phyloP scores from a whole-genome alignment of 2,797 vertebrate species.

The Sebastes matsubarae region DNA sequence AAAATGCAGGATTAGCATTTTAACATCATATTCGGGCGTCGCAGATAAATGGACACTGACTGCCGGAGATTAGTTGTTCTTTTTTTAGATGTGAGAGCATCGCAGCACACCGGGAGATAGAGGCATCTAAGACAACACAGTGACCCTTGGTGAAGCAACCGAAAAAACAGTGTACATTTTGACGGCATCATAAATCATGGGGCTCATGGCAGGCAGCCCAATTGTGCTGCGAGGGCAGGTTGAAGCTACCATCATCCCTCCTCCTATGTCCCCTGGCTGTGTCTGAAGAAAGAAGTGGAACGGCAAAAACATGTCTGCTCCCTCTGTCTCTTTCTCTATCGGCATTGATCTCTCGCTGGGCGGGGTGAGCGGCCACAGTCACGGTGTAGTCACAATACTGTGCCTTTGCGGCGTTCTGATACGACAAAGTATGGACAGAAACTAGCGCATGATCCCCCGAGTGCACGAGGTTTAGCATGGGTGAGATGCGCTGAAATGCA shows the following conservation, averaged over 20 bases:
- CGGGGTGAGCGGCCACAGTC: constrained; percentile 2
- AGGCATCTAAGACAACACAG: constrained; percentile 69
- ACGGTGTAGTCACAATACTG: constrained; percentile 3
- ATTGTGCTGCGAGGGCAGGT: constrained; percentile 73
- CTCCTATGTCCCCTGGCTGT: constrained; percentile 69
- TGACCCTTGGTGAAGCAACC: constrained; percentile 73
- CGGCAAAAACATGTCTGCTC: constrained; percentile 57
- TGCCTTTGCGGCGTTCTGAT: constrained; percentile 22
- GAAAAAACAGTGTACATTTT: constrained; percentile 67
- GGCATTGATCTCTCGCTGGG: constrained; percentile 31
- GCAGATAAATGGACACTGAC: constrained; percentile 56
- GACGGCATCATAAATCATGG: constrained; percentile 80
- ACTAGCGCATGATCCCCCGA: constrained; percentile 8
- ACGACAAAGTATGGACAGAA: constrained; percentile 22
- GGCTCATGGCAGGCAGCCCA: constrained; percentile 72
- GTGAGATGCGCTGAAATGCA: constrained; percentile 21
- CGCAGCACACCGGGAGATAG: constrained; percentile 47
- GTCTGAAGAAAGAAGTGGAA: constrained; percentile 75
- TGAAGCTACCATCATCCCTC: constrained; percentile 69
- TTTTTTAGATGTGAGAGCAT: constrained; percentile 43
- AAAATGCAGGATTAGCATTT: constrained; percentile 67
- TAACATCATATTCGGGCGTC: constrained; percentile 22
- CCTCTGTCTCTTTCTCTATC: constrained; percentile 36
- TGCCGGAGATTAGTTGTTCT: constrained; percentile 56
- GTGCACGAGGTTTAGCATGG: neutral